Conservation (phyloP, 1,140 invertebrate species). For the Bombyx mandarina region DNA sequence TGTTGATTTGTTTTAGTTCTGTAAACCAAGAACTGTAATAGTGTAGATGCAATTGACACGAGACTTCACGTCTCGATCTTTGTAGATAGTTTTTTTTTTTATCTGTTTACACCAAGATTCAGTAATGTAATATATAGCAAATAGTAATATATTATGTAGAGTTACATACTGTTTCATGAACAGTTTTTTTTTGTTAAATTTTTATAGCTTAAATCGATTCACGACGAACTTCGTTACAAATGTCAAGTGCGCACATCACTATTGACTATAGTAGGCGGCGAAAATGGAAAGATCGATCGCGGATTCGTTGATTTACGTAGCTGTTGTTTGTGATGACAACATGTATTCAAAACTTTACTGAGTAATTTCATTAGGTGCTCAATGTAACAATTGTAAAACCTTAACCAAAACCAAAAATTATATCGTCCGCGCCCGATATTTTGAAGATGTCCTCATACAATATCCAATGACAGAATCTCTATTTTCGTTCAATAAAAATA, state of each 20-base stretch:
- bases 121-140: too few relatives aligned
- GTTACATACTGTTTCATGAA: background rate
- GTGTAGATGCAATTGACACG: too few relatives aligned
- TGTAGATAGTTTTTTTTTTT: too few relatives aligned
- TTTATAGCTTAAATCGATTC: background rate
- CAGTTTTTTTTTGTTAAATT: background rate
- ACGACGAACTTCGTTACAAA: background rate
- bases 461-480: background rate
- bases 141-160: too few relatives aligned
- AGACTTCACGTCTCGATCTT: too few relatives aligned
- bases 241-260: constrained; percentile 17
- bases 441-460: too few relatives aligned
- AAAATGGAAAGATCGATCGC: constrained; percentile 38
- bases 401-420: too few relatives aligned
- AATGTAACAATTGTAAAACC: too few relatives aligned
- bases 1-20: too few relatives aligned
- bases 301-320: constrained; percentile 24
- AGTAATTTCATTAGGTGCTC: constrained; percentile 19
- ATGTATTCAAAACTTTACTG: constrained; percentile 33
- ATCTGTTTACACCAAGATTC: too few relatives aligned
- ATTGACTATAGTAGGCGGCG: constrained; percentile 26
- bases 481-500: background rate
- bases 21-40: too few relatives aligned
- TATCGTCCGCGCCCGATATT: too few relatives aligned
- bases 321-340: constrained; percentile 52